Percentiles rank a stretch among this genome's conserved stretches.
These are phyloP conservation scores for Vanacampus margaritifer DNA, from an alignment of 2,113 vertebrate species.

Conservation along the genomic window DNA sequence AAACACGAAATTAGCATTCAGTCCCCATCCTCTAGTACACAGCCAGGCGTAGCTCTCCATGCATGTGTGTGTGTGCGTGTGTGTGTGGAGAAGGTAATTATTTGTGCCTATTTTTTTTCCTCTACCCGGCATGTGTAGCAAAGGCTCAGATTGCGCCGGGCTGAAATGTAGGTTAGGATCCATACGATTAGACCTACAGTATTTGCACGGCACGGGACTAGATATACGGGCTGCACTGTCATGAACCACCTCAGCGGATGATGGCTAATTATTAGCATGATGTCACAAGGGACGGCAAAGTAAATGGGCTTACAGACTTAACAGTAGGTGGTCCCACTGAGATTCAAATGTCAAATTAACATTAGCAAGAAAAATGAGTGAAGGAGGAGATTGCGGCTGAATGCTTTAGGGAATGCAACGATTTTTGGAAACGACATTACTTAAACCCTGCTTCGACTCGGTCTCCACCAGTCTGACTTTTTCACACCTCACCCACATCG, in stretches of 20 bases:
- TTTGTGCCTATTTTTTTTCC: constrained; percentile 41
- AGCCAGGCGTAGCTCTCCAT: constrained; percentile 58
- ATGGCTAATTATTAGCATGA: constrained; percentile 34
- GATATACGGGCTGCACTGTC: constrained; percentile 30
- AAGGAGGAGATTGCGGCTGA: neutral
- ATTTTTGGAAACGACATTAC: constrained; percentile 28
- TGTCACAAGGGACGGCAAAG: constrained; percentile 34
- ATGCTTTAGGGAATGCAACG: constrained; percentile 11
- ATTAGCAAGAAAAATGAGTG: constrained; percentile 20
- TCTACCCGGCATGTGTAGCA: constrained; percentile 41
- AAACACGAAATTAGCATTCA: constrained; percentile 82
- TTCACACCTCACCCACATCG: constrained; percentile 20
- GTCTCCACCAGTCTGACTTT: constrained; percentile 24
- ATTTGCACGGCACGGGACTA: constrained; percentile 19
- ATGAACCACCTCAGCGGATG: constrained; percentile 21
- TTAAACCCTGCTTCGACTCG: constrained; percentile 13
- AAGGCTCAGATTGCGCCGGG: constrained; percentile 36
- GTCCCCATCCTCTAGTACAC: constrained; percentile 68
- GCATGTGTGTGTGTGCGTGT: constrained; percentile 23
- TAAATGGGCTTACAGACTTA: constrained; percentile 26
- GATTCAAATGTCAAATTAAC: constrained; percentile 57
- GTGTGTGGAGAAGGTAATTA: constrained; percentile 37
- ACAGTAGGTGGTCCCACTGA: constrained; percentile 38
- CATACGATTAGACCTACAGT: constrained; percentile 45
- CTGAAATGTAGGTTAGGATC: constrained; percentile 62